Conservation (phyloP, 1,140 invertebrate genomes). For the Nebria ingens region DNA sequence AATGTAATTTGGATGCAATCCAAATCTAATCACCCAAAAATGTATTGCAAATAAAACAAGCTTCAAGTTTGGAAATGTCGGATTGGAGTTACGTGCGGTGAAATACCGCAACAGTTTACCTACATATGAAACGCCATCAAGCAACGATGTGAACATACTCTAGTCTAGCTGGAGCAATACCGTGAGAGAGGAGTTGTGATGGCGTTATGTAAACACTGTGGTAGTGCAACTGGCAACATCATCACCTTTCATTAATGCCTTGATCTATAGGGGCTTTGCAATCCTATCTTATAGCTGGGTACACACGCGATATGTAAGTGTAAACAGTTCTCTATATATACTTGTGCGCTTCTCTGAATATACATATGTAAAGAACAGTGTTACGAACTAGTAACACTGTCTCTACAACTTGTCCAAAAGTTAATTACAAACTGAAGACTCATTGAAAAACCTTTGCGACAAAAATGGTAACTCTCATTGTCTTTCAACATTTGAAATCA, state of each 20-base stretch:
- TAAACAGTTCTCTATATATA: neutral
- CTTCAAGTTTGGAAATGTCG: too few relatives aligned
- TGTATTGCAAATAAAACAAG: too few relatives aligned
- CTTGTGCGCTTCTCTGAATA: neutral
- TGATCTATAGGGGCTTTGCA: slow-evolving; percentile 3
- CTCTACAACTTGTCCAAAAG: neutral
- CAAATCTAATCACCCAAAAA: too few relatives aligned
- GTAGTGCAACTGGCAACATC: slow-evolving; percentile 5
- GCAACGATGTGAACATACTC: too few relatives aligned
- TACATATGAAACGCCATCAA: too few relatives aligned
- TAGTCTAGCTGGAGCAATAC: too few relatives aligned
- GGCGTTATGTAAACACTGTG: neutral
- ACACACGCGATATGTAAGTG: neutral
- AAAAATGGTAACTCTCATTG: neutral
- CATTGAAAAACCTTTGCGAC: neutral
- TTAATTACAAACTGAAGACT: slow-evolving; percentile 3
- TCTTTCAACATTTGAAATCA: neutral
- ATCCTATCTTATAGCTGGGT: slow-evolving; percentile 1
- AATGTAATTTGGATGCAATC: too few relatives aligned
- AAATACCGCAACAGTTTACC: too few relatives aligned
- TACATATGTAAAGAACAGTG: neutral
- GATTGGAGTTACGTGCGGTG: too few relatives aligned
- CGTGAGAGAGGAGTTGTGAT: too few relatives aligned
- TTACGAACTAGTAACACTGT: neutral
- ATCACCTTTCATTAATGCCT: slow-evolving; percentile 8